Conservation (phyloP, 2,797 vertebrate genomes). For the Echeneis naucrates region DNA sequence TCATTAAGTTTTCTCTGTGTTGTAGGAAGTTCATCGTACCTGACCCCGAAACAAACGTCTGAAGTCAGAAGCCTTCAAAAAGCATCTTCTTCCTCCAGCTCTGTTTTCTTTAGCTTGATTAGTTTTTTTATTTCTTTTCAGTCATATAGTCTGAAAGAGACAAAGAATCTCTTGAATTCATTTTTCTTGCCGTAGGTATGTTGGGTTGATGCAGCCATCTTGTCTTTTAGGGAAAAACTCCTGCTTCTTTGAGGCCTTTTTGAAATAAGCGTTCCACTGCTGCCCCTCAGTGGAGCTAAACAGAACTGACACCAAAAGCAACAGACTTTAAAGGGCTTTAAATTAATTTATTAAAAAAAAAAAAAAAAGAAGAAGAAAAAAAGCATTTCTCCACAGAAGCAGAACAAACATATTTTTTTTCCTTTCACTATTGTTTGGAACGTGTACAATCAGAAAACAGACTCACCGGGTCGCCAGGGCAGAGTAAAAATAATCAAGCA, state of each 20-base stretch:
- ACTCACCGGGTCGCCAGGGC: conserved; percentile 66
- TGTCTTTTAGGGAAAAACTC: conserved; percentile 24
- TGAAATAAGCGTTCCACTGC: background rate
- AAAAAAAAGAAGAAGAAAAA: conserved; percentile 61
- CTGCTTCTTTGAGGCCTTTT: background rate
- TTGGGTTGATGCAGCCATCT: conserved; percentile 23
- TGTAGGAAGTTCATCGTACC: no score
- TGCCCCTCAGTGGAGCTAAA: conserved; percentile 41
- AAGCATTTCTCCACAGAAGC: conserved; percentile 85
- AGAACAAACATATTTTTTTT: conserved; percentile 83
- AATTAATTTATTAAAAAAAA: conserved; percentile 85
- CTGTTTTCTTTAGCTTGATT: no score
- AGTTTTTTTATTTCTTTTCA: no score
- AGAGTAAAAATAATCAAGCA: conserved; percentile 84
- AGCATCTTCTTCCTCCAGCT: no score
- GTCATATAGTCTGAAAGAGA: no score
- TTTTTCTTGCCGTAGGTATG: no score
- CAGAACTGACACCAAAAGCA: background rate
- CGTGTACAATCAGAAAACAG: conserved; percentile 80
- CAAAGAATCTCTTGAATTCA: no score
- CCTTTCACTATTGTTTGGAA: conserved; percentile 77
- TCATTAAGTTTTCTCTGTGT: no score
- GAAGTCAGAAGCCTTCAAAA: no score
- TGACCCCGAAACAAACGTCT: no score
- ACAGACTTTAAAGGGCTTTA: conserved; percentile 72